Evolutionary conservation across 2,113 vertebrate genomes (phyloP).

Genomic region (rabbit (Oryctolagus cuniculus)): mOryCun1.1 NC_091433.1:125347501-125348000

Average conservation of each 20-base stretch:
- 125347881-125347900: not conserved
- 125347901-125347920: not conserved
- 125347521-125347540: not conserved
- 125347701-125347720: not conserved
- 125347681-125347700: conserved; percentile 13
- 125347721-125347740: not conserved
- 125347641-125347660: not conserved
- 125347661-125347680: not conserved
- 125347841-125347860: not conserved
- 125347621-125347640: not conserved
- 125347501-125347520: not conserved
- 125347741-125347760: not conserved
- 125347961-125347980: not conserved
- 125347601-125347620: not conserved
- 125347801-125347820: not conserved
- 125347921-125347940: not conserved
- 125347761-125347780: not conserved
- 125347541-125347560: not conserved
- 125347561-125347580: not conserved
- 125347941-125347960: not conserved
- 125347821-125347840: not conserved
- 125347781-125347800: not conserved
- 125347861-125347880: not conserved
- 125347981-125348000: not conserved
- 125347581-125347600: not conserved